phyloP scores from a whole-genome alignment of 2,888 invertebrate species.

The Sphinx pinastri region DNA sequence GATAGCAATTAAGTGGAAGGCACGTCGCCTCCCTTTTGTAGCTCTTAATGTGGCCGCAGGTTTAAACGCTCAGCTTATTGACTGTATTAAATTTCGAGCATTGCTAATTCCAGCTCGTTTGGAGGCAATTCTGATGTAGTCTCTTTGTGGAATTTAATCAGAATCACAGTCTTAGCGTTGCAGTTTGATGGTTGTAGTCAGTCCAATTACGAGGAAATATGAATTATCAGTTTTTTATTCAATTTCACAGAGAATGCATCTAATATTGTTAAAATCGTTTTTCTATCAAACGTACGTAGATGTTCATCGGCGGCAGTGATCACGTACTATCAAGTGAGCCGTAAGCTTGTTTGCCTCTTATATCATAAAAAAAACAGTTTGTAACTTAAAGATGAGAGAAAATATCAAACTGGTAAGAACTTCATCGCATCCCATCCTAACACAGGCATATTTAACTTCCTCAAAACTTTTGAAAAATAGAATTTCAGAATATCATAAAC shows the following conservation, averaged over 20 bases:
- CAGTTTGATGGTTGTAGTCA: neutral
- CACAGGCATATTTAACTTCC: neutral
- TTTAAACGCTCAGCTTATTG: slow-evolving; percentile 14
- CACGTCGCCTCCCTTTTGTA: slow-evolving; percentile 16
- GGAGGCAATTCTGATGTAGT: neutral
- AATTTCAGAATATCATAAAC: slow-evolving; percentile 26
- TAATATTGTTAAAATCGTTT: too few relatives aligned
- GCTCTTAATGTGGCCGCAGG: slow-evolving; percentile 19
- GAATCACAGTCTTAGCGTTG: neutral
- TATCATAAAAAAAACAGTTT: too few relatives aligned
- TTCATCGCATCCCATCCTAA: neutral
- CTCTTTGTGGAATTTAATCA: neutral
- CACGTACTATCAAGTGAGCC: too few relatives aligned
- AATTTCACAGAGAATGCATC: too few relatives aligned
- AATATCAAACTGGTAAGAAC: neutral
- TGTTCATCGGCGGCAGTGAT: too few relatives aligned
- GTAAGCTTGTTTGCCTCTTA: too few relatives aligned
- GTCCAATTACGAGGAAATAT: too few relatives aligned
- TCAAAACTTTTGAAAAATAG: slow-evolving; percentile 9
- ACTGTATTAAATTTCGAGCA: slow-evolving; percentile 4
- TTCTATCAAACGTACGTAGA: too few relatives aligned
- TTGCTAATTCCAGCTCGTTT: neutral
- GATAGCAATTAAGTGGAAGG: slow-evolving; percentile 22
- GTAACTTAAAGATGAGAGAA: too few relatives aligned
- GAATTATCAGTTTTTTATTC: too few relatives aligned